Base-by-base conservation (phyloP, 1,140 invertebrate species). In the Cherax quadricarinatus region DNA sequence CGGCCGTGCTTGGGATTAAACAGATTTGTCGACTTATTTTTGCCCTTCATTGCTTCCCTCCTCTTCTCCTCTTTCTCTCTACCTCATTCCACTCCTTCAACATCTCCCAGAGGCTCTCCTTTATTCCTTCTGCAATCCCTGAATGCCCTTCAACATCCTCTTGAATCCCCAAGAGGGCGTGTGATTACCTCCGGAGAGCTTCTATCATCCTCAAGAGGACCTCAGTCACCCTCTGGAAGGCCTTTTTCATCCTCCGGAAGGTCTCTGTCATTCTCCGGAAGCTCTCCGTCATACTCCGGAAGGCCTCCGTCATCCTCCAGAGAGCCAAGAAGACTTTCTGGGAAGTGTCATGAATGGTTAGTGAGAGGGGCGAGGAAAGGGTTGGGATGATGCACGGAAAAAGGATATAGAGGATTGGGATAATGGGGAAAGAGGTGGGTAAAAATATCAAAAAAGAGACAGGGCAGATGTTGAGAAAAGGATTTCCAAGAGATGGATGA, bases 11-110 rank as follows among this genome's bases (percentile, higher is more conserved):
- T 12, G 12, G n/a, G 70, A 75, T 75, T 75, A 75, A 75, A 75
- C 70, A 75, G 24, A 75, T 75, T 75, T 75, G 70, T 75, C 70
- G 70, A 75, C 70, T 75, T 75, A 75, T 75, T 75, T 1, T 70
- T 9, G 70, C n/a, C 70, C 9, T 21, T 30, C 30, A 75, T 6
- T 24, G 21, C n/a, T n/a, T 30, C 24, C 70, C n/a, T 30, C n/a
- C 70, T 30, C 70, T 21, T 75, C 70, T 5, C 0, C 24, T 12
- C 70, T 30, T 12, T 21, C 24, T n/a, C n/a, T 30, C 70, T 75
- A 7, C 70, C 70, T 75, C 6, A 1, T 16, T 66, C 18, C 7
- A 18, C 16, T 18, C 62, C 18, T 5, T 66, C 16, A 0, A 16
- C 18, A 5, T 16, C 62, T 66, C 18, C 14, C 1, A 21, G 62